Evolutionary conservation across 1,140 invertebrate species (phyloP).

Genomic region (Apis mellifera): DNA sequence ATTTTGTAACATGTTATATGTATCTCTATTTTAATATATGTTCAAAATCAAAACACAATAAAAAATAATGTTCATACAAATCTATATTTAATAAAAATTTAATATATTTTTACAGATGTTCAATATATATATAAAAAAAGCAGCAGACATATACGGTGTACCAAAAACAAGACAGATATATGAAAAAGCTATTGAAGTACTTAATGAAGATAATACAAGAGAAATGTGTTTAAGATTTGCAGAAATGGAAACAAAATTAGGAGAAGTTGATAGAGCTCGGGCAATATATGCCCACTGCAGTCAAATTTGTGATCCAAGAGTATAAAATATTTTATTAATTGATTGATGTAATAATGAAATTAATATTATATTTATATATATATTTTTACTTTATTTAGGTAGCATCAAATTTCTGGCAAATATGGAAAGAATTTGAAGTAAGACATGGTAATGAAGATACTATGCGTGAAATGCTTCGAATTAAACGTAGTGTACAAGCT

Average conservation of each 20-base stretch:
- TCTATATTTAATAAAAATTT: slow-evolving; percentile 2
- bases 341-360: not conserved
- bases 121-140: slow-evolving; percentile 99
- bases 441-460: slow-evolving; percentile 99
- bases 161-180: slow-evolving; percentile 98
- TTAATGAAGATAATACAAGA: slow-evolving; percentile 94
- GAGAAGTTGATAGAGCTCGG: slow-evolving; percentile 98
- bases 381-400: slow-evolving; percentile 83
- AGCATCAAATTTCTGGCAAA: slow-evolving; percentile 97
- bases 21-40: too few species aligned
- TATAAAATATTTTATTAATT: slow-evolving; percentile 71
- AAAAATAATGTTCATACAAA: not conserved
- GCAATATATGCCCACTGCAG: slow-evolving; percentile 99
- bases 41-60: too few species aligned
- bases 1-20: too few species aligned
- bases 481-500: slow-evolving; percentile 98
- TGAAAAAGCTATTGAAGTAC: slow-evolving; percentile 97
- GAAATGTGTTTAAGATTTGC: slow-evolving; percentile 98
- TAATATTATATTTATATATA: not conserved
- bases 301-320: slow-evolving; percentile 99
- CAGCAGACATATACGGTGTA: slow-evolving; percentile 98
- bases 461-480: slow-evolving; percentile 99
- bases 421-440: slow-evolving; percentile 99
- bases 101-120: slow-evolving; percentile 87
- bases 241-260: slow-evolving; percentile 98